These are phyloP conservation scores for Polia nebulosa DNA, from an alignment of 2,888 invertebrate genomes.

Conservation along the genomic window DNA sequence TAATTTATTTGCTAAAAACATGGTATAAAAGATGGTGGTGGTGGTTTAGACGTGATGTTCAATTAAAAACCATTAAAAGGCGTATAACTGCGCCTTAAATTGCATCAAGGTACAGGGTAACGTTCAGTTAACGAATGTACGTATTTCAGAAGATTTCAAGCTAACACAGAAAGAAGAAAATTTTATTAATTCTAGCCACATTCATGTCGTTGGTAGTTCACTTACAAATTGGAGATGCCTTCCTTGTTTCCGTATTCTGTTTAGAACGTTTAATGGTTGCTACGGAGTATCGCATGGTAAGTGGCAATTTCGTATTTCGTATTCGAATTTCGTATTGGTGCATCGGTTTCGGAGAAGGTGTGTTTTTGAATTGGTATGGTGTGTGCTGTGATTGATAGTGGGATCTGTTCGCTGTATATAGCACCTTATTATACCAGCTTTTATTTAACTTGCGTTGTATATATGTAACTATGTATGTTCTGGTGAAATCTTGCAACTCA, in stretches of 20 bases:
- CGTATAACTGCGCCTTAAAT: no score
- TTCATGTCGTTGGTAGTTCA: constrained; percentile 28
- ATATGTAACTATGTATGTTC: no score
- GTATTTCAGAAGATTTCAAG: background rate
- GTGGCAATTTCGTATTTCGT: constrained; percentile 36
- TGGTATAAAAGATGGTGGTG: no score
- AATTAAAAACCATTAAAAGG: no score
- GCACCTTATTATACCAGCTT: no score
- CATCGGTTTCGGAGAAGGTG: constrained; percentile 22
- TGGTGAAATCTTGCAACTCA: no score
- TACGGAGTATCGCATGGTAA: constrained; percentile 40
- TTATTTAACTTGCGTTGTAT: no score
- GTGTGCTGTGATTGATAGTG: background rate
- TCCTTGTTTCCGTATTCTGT: constrained; percentile 54
- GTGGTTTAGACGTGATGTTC: no score
- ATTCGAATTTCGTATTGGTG: constrained; percentile 27
- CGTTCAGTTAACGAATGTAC: no score
- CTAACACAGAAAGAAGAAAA: background rate
- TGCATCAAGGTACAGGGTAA: no score
- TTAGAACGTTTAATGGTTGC: constrained; percentile 50
- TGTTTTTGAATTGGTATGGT: background rate
- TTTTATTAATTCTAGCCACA: constrained; percentile 43
- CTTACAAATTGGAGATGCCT: constrained; percentile 45
- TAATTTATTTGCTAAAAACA: no score
- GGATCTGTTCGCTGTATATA: no score